These are phyloP conservation scores for Drosophila crucigera DNA, from an alignment of 2,888 invertebrate species.

Conservation along the genomic window DNA sequence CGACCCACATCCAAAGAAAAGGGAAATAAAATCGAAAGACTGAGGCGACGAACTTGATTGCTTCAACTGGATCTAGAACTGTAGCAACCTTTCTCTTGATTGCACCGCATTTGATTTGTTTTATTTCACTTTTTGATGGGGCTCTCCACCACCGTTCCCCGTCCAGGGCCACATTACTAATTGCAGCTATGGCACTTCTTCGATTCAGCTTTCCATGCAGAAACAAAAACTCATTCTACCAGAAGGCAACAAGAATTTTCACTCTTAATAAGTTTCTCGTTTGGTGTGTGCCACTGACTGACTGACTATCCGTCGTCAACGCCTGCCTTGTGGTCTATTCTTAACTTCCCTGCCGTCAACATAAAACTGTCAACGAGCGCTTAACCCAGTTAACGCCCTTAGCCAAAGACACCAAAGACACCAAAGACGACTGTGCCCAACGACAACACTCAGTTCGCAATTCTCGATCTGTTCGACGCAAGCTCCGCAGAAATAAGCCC, in stretches of 20 bases:
- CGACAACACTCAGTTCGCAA: conserved; percentile 18
- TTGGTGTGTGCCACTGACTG: conserved; percentile 76
- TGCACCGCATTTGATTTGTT: conserved; percentile 58
- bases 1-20: conserved; percentile 42
- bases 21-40: conserved; percentile 37
- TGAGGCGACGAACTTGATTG: conserved; percentile 45
- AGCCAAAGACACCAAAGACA: conserved; percentile 42
- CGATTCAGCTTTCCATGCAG: conserved; percentile 63
- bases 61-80: conserved; percentile 37
- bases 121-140: conserved; percentile 66
- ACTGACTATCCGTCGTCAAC: conserved; percentile 53
- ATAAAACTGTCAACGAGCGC: conserved; percentile 76
- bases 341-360: conserved; percentile 49
- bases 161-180: conserved; percentile 54
- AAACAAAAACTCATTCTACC: conserved; percentile 61
- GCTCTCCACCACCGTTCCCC: conserved; percentile 5
- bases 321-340: conserved; percentile 46
- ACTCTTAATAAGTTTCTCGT: conserved; percentile 78
- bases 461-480: conserved; percentile 58
- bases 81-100: conserved; percentile 54
- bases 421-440: conserved; percentile 10
- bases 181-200: conserved; percentile 54
- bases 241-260: conserved; percentile 63
- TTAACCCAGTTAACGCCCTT: conserved; percentile 80
- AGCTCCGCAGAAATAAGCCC: conserved; percentile 20